Evolutionary conservation across 2,113 vertebrate species (phyloP).

Genomic region (Galbula dea): DNA sequence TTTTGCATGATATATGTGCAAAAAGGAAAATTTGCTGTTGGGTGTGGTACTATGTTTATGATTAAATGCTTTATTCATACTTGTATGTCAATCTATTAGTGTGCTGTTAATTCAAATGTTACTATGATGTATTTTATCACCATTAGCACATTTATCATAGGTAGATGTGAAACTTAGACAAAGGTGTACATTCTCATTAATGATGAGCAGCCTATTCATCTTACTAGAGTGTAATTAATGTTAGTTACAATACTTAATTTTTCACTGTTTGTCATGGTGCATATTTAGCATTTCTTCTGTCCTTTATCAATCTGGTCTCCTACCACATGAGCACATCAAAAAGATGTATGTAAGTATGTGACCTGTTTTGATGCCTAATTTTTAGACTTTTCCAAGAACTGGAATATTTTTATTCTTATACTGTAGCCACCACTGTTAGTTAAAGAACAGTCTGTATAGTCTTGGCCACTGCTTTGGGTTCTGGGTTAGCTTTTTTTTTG

Average conservation of each 20-base stretch:
- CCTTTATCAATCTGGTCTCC: constrained; percentile 76
- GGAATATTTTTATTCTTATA: constrained; percentile 5
- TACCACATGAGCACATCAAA: constrained; percentile 69
- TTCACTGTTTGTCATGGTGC: constrained; percentile 84
- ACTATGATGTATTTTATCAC: constrained; percentile 83
- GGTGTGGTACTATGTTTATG: constrained; percentile 75
- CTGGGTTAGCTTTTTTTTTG: background rate
- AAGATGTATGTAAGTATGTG: constrained; percentile 85
- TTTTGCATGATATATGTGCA: constrained; percentile 50
- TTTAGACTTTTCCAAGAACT: constrained; percentile 43
- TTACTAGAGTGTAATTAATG: constrained; percentile 82
- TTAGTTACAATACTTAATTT: constrained; percentile 82
- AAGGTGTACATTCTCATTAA: constrained; percentile 92
- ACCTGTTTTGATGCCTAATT: constrained; percentile 33
- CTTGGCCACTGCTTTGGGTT: background rate
- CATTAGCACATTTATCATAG: constrained; percentile 90
- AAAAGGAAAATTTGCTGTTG: constrained; percentile 67
- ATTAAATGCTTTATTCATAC: constrained; percentile 82
- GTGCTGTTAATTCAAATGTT: constrained; percentile 82
- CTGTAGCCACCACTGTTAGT: background rate
- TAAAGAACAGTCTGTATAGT: background rate
- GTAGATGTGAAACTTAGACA: constrained; percentile 85
- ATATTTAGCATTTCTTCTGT: constrained; percentile 79
- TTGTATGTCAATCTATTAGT: constrained; percentile 84
- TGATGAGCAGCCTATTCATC: constrained; percentile 87